A percentile compares a stretch with the other conserved stretches of the same genome.
Evolutionary conservation across 2,797 vertebrate genomes (phyloP).

Genomic region (Numenius phaeopus): DNA sequence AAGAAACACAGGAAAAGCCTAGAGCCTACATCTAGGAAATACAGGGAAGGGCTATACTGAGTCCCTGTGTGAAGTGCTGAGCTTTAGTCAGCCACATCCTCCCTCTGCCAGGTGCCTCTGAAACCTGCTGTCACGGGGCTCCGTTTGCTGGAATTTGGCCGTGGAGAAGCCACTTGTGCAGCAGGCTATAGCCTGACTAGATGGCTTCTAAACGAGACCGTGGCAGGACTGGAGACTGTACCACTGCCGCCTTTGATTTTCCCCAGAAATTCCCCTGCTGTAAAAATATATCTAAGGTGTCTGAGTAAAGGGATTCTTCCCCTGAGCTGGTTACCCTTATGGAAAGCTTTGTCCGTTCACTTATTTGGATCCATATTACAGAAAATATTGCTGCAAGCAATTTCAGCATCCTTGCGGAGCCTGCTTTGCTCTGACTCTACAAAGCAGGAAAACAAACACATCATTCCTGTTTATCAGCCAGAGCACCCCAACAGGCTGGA

Average conservation of each 20-base stretch:
- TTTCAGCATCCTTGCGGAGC: conserved; percentile 5
- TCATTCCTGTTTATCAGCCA: neutral
- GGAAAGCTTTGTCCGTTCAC: neutral
- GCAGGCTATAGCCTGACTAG: neutral
- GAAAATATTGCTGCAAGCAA: conserved; percentile 13
- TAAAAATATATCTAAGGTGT: neutral
- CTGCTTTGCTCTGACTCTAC: conserved; percentile 7
- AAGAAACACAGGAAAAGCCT: neutral
- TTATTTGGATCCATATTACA: conserved; percentile 43
- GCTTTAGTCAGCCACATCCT: neutral
- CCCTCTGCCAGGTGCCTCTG: neutral
- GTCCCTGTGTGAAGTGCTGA: accelerated
- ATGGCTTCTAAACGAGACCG: accelerated
- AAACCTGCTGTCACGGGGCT: neutral
- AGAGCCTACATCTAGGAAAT: neutral
- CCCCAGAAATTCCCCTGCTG: neutral
- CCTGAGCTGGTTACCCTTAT: neutral
- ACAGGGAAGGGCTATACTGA: neutral
- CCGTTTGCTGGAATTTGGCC: neutral
- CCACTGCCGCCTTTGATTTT: neutral
- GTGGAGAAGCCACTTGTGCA: neutral
- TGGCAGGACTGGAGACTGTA: neutral
- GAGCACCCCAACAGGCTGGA: neutral
- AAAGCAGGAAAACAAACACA: neutral
- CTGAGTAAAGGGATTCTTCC: neutral